Percentiles rank a stretch among this genome's conserved stretches.
These are phyloP conservation scores for Magallana ariakensis DNA, from an alignment of 1,140 invertebrate species.

Conservation along the genomic window DNA sequence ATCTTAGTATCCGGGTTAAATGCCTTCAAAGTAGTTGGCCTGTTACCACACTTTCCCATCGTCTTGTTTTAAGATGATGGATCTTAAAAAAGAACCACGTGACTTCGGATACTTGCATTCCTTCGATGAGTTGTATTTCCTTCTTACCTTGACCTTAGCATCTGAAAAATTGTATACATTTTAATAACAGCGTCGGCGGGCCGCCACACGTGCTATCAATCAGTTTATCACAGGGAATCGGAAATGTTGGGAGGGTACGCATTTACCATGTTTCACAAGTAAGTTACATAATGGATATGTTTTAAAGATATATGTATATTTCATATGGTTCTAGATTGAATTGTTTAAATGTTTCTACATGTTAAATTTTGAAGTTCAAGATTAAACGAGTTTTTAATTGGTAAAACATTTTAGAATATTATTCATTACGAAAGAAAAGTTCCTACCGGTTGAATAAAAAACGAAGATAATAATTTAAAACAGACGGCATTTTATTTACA, in stretches of 20 bases:
- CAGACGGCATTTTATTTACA: too few relatives aligned
- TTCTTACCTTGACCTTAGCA: constrained; percentile 29
- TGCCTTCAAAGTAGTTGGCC: too few relatives aligned
- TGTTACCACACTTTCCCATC: neutral
- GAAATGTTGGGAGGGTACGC: neutral
- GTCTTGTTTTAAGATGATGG: constrained; percentile 13
- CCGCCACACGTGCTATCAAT: constrained; percentile 19
- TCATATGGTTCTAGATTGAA: neutral
- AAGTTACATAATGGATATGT: neutral
- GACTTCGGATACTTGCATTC: constrained; percentile 34
- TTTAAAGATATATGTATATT: neutral
- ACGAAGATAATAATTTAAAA: too few relatives aligned
- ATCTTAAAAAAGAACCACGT: constrained; percentile 13
- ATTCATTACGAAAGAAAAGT: too few relatives aligned
- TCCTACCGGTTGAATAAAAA: too few relatives aligned
- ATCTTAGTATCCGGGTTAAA: too few relatives aligned
- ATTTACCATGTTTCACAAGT: neutral
- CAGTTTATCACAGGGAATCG: neutral
- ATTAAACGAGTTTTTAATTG: neutral
- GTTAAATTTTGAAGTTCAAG: neutral
- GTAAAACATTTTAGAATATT: neutral
- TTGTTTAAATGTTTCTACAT: neutral
- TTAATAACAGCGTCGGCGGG: constrained; percentile 30
- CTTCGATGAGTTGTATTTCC: constrained; percentile 26
- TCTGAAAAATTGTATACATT: constrained; percentile 32